These are phyloP conservation scores for Phrixothrix hirtus DNA, from an alignment of 2,888 invertebrate species.

Conservation along the genomic window DNA sequence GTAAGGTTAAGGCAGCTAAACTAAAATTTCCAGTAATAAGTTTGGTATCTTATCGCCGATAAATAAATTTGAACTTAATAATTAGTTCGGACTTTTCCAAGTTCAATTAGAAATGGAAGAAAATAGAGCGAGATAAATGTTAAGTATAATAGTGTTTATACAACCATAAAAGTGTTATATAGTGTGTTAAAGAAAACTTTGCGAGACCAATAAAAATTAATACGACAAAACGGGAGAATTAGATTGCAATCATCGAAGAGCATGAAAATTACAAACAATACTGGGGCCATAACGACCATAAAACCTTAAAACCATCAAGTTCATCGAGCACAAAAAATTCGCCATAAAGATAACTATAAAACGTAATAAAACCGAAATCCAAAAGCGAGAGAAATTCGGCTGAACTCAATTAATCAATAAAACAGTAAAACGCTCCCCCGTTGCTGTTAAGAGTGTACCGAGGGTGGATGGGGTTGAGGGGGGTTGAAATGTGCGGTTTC, in stretches of 20 bases:
- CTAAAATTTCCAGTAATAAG: too few relatives aligned
- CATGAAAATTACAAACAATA: slow-evolving; percentile 49
- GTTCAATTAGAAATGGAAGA: too few relatives aligned
- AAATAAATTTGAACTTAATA: too few relatives aligned
- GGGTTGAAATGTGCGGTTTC: slow-evolving; percentile 57
- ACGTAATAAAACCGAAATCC: slow-evolving; percentile 53
- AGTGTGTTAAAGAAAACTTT: slow-evolving; percentile 30
- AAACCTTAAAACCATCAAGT: slow-evolving; percentile 42
- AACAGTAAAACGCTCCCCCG: slow-evolving; percentile 57
- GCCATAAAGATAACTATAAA: slow-evolving; percentile 53
- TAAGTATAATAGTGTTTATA: slow-evolving; percentile 6
- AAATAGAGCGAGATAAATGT: slow-evolving; percentile 2
- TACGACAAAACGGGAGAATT: slow-evolving; percentile 49
- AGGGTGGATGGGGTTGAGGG: slow-evolving; percentile 40
- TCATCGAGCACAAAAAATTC: slow-evolving; percentile 44
- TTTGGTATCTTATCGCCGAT: too few relatives aligned
- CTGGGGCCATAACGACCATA: slow-evolving; percentile 43
- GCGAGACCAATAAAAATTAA: slow-evolving; percentile 51
- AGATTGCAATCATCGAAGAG: slow-evolving; percentile 45
- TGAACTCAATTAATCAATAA: slow-evolving; percentile 58
- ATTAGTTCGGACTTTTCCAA: too few relatives aligned
- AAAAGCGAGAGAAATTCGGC: slow-evolving; percentile 54
- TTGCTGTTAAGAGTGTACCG: slow-evolving; percentile 53
- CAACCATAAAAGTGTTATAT: slow-evolving; percentile 14
- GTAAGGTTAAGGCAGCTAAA: too few relatives aligned